Base-by-base conservation (phyloP, 2,888 invertebrate species). In the Drosophila aldrichi region DNA sequence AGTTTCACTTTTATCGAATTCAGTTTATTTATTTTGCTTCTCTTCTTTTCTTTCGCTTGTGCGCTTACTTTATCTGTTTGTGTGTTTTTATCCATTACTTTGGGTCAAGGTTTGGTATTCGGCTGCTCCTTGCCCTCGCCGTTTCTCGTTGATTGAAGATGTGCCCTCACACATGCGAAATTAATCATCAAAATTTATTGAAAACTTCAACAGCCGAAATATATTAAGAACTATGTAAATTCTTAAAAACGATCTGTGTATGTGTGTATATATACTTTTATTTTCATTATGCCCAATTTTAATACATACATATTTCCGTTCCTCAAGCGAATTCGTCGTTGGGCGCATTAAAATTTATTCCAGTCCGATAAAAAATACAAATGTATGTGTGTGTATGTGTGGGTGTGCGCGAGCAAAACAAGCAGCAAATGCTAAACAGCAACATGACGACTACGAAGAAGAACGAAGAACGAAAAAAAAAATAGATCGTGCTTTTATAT, bases 1-100 rank as follows among this genome's bases (percentile, higher is more conserved):
- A 78, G 70, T 85, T 82, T 82, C 81, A 85, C 82, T 80, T 82
- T 85, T 85, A 79, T 82, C 70, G 61, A 71, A 70, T 68, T 64
- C 59, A 49, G 74, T 64, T 67, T 65, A 64, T 48, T 73, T 63
- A 58, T 63, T 46, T 49, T 32, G 32, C 43, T 44, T 22, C 7
- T 44, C 44, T 63, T 63, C 38, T 46, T 49, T 48, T 43, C 57
- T 65, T 61, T 61, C 63, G 55, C 44, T 61, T 62, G 51, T 57
- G 36, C 59, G 44, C 40, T 71, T 71, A 38, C 76, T 64, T 73
- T 69, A 76, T 73, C 68, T 62, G 61, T 43, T 65, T 62, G 60
- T 76, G 54, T 79, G 64, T 78, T 59, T 73, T 58, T 70, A 61
- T 77, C 71, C 67, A 62, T 63, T 63, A 67, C 80, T 74, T 85